Conservation (phyloP, 2,797 vertebrate species). For the Enteromius trimaculatus region DNA sequence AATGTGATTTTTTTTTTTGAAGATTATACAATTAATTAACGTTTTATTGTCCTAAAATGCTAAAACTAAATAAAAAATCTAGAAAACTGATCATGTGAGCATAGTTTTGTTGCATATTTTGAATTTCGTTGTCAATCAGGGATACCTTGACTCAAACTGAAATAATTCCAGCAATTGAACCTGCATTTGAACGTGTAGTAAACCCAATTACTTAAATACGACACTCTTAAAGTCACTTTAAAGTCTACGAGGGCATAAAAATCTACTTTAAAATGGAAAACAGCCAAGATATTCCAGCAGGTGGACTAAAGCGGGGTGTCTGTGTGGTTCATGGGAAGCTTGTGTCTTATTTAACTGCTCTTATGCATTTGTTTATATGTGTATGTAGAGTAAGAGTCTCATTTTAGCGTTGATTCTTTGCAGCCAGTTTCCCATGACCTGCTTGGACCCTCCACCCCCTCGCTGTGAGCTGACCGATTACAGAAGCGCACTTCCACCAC, state of each 20-base stretch:
- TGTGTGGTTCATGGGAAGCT: conserved; percentile 23
- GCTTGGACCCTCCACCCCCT: conserved; percentile 48
- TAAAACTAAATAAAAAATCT: background rate
- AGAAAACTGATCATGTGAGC: background rate
- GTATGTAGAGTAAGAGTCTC: background rate
- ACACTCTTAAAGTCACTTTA: background rate
- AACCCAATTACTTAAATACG: background rate
- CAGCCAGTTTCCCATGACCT: conserved; percentile 64
- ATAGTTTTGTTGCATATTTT: background rate
- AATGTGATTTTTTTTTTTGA: no score
- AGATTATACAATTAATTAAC: background rate
- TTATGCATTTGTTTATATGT: conserved; percentile 38
- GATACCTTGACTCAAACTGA: background rate
- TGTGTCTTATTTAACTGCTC: conserved; percentile 17
- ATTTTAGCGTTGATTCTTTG: conserved; percentile 20
- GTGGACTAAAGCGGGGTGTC: conserved; percentile 9
- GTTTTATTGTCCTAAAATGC: background rate
- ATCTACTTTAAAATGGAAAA: background rate
- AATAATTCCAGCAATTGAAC: background rate
- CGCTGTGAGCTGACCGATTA: conserved; percentile 36
- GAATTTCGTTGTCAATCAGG: background rate
- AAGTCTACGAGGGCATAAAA: background rate
- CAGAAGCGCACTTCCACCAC: conserved; percentile 34
- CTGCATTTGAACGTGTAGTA: background rate
- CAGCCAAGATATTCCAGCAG: conserved; percentile 1